Percentiles rank a stretch among this genome's conserved stretches.
Conservation (phyloP, 2,113 vertebrate species). For the Eretmochelys imbricata region DNA sequence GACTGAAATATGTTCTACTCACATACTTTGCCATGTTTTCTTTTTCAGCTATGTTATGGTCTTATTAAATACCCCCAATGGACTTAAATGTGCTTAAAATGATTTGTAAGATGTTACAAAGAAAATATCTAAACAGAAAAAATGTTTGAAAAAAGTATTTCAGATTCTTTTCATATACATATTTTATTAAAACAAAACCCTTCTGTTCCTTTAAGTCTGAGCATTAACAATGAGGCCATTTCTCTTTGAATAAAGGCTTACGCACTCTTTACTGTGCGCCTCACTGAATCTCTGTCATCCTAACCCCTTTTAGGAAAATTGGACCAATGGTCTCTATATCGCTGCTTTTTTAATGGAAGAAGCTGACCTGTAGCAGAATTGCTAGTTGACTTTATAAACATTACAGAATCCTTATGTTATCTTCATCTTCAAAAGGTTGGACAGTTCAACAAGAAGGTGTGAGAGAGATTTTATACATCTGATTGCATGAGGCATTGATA, state of each 20-base stretch:
- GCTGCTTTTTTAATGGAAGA: background rate
- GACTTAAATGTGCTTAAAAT: background rate
- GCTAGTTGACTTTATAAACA: background rate
- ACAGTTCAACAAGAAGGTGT: fast-evolving
- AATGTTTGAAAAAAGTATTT: background rate
- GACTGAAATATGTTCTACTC: background rate
- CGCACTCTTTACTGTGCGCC: background rate
- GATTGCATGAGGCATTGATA: background rate
- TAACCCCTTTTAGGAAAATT: background rate
- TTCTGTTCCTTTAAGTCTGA: background rate
- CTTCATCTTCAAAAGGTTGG: background rate
- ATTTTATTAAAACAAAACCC: fast-evolving
- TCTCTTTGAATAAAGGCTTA: background rate
- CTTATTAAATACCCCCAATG: background rate
- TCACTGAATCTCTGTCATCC: background rate
- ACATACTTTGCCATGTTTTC: background rate
- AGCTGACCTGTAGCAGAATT: background rate
- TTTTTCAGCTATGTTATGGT: background rate
- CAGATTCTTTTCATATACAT: background rate
- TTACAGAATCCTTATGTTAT: fast-evolving
- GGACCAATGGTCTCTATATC: background rate
- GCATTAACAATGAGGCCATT: background rate
- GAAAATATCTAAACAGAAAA: background rate
- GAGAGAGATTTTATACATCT: background rate
- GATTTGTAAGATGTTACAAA: background rate